Evolutionary conservation across 2,113 vertebrate genomes (phyloP).

Genomic region (Lota lota): DNA sequence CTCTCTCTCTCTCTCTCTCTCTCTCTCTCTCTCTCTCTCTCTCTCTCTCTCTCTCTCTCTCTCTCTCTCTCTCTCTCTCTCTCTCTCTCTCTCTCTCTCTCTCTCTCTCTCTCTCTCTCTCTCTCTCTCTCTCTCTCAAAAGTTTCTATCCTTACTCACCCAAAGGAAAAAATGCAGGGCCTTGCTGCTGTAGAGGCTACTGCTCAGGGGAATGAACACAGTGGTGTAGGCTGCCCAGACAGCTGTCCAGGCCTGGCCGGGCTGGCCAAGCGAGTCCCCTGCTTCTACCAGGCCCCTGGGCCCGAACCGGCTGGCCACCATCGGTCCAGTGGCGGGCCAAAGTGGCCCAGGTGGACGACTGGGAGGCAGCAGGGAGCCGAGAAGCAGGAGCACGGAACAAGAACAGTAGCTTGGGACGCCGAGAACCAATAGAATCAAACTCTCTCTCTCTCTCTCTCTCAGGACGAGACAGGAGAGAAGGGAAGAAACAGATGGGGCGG

Average conservation of each 20-base stretch:
- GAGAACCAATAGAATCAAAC: too few relatives aligned
- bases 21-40: too few relatives aligned
- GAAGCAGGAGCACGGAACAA: too few relatives aligned
- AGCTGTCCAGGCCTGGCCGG: conserved; percentile 58
- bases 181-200: conserved; percentile 73
- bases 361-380: conserved; percentile 29
- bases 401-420: conserved; percentile 4
- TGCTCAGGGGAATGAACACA: conserved; percentile 78
- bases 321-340: conserved; percentile 40
- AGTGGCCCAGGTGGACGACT: conserved; percentile 34
- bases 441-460: neutral
- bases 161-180: conserved; percentile 78
- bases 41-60: too few relatives aligned
- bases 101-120: too few relatives aligned
- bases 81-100: too few relatives aligned
- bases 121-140: neutral
- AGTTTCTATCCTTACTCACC: conserved; percentile 56
- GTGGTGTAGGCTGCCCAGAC: conserved; percentile 75
- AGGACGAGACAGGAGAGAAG: conserved; percentile 2
- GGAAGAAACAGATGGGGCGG: conserved; percentile 22
- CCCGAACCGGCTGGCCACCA: conserved; percentile 71
- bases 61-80: too few relatives aligned
- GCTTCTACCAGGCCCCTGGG: conserved; percentile 61
- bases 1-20: too few relatives aligned
- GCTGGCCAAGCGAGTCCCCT: conserved; percentile 42